phyloP scores from a whole-genome alignment of 2,797 vertebrate genomes.

The Sebastes kiyomatsui region DNA sequence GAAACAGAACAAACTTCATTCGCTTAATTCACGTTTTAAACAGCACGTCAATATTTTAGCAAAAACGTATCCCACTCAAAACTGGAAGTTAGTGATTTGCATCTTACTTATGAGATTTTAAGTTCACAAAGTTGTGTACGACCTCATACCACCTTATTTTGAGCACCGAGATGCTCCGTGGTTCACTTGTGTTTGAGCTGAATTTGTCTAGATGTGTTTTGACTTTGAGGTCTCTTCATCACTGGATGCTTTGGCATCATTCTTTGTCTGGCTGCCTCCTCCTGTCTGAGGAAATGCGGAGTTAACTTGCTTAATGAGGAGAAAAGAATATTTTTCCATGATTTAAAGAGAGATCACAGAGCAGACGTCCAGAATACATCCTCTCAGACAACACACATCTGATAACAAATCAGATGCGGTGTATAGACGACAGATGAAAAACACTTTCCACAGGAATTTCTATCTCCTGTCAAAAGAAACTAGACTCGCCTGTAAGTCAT shows the following conservation, averaged over 20 bases:
- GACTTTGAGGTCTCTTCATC: constrained; percentile 46
- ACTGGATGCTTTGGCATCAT: constrained; percentile 35
- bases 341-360: constrained; percentile 62
- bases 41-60: constrained; percentile 4
- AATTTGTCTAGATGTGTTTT: constrained; percentile 25
- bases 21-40: background rate
- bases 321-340: constrained; percentile 54
- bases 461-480: background rate
- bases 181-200: background rate
- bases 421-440: constrained; percentile 23
- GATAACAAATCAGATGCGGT: constrained; percentile 41
- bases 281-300: constrained; percentile 42
- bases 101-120: background rate
- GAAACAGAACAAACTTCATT: constrained; percentile 19
- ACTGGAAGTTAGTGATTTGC: background rate
- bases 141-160: constrained; percentile 6
- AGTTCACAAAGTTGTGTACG: background rate
- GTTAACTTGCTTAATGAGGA: constrained; percentile 63
- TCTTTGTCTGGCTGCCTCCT: constrained; percentile 52
- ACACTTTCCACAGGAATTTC: background rate
- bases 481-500: background rate
- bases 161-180: background rate
- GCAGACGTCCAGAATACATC: constrained; percentile 29
- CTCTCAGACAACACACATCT: constrained; percentile 40
- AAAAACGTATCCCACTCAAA: background rate